These are phyloP conservation scores for Taenioides sp. DNA, from an alignment of 2,797 vertebrate species.

Conservation along the genomic window DNA sequence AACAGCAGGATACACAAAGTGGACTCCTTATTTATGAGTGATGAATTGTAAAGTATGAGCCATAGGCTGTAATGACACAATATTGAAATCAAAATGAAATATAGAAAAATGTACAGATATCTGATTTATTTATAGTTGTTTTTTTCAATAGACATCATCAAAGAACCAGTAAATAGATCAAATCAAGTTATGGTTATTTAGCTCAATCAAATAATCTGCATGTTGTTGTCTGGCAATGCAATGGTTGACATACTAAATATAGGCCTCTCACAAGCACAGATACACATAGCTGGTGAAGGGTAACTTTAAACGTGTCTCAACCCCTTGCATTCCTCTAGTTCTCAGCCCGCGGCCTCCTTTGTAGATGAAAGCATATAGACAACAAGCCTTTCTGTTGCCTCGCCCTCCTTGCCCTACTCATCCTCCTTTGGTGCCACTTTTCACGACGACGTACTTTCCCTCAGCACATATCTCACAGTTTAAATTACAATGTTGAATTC, in stretches of 20 bases:
- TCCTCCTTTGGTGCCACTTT: constrained; percentile 56
- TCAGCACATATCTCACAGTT: constrained; percentile 28
- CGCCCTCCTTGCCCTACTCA: constrained; percentile 38
- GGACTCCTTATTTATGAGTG: constrained; percentile 37
- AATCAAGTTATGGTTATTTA: background rate
- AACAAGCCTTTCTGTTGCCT: constrained; percentile 56
- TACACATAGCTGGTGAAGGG: constrained; percentile 38
- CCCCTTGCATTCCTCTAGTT: constrained; percentile 72
- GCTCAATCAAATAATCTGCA: background rate
- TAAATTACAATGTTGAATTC: constrained; percentile 6
- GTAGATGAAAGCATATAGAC: constrained; percentile 75
- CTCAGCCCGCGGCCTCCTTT: constrained; percentile 64
- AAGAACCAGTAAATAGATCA: background rate
- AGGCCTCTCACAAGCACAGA: constrained; percentile 18
- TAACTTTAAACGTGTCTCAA: constrained; percentile 69
- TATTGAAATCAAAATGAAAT: constrained; percentile 3
- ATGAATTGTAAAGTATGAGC: constrained; percentile 7
- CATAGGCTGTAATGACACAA: background rate
- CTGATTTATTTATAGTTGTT: no score
- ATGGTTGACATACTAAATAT: background rate
- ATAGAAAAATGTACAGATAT: background rate
- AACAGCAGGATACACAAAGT: constrained; percentile 40
- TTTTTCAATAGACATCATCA: background rate
- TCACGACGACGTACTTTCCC: constrained; percentile 35
- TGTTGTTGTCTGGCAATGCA: background rate